Conservation (phyloP, 2,888 invertebrate genomes). For the Alloscopus bannaensis region DNA sequence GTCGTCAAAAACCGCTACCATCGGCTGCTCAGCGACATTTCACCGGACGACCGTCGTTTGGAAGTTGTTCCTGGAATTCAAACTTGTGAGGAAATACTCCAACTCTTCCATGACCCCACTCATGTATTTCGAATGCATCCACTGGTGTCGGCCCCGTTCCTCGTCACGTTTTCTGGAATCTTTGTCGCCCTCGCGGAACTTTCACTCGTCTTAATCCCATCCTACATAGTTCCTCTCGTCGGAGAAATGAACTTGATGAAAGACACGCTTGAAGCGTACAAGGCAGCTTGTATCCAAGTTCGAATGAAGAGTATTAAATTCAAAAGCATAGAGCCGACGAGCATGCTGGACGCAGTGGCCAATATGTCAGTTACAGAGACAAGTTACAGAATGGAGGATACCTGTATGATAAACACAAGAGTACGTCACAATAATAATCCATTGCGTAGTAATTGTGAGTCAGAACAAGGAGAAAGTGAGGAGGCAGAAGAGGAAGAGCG, state of each 20-base stretch:
- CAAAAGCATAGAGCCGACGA: constrained; percentile 1
- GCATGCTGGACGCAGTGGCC: constrained; percentile 46
- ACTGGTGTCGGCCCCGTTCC: constrained; percentile 43
- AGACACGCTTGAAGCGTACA: constrained; percentile 33
- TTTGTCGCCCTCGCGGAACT: constrained; percentile 51
- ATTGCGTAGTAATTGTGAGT: too few relatives aligned
- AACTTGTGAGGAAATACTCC: constrained; percentile 63
- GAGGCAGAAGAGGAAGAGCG: constrained; percentile 12
- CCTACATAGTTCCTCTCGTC: constrained; percentile 38
- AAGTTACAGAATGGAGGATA: constrained; percentile 37
- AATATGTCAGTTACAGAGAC: background rate
- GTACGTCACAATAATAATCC: too few relatives aligned
- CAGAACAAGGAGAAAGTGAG: background rate
- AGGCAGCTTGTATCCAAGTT: constrained; percentile 32
- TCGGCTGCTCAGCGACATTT: constrained; percentile 49
- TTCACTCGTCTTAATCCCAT: constrained; percentile 48
- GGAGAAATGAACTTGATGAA: constrained; percentile 42
- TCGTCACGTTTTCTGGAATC: constrained; percentile 54
- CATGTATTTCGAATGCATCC: constrained; percentile 57
- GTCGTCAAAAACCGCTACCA: constrained; percentile 55
- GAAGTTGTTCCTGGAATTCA: constrained; percentile 63
- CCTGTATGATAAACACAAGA: background rate
- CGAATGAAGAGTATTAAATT: constrained; percentile 29
- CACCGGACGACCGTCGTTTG: constrained; percentile 42
- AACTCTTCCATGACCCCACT: constrained; percentile 51